Conservation (phyloP, 2,113 vertebrate genomes). For the Pteronura brasiliensis region DNA sequence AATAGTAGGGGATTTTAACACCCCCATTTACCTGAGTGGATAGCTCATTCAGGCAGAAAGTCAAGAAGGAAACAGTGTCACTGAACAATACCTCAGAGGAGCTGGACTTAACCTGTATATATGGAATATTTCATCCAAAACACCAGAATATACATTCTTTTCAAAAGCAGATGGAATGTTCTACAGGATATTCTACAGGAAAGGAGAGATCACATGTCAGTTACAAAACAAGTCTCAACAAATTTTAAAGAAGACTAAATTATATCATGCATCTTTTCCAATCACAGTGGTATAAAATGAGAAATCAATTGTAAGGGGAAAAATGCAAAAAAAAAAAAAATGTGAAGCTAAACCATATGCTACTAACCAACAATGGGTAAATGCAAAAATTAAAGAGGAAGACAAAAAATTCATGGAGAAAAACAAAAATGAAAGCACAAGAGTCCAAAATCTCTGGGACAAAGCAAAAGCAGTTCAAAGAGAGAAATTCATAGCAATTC, state of each 20-base stretch:
- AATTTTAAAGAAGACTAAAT: neutral
- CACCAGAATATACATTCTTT: neutral
- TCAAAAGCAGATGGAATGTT: neutral
- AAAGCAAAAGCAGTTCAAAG: neutral
- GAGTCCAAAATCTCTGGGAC: neutral
- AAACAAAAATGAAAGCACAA: neutral
- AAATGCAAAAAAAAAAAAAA: neutral
- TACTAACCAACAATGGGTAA: neutral
- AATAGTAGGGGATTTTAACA: neutral
- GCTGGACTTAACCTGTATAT: neutral
- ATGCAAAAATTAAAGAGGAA: neutral
- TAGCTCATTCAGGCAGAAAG: neutral
- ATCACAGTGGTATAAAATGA: neutral
- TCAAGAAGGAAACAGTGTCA: neutral
- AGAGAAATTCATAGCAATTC: neutral
- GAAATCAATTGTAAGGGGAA: neutral
- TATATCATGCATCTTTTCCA: neutral
- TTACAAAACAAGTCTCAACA: neutral
- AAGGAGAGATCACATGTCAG: neutral
- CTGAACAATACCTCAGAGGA: neutral
- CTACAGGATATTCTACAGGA: neutral
- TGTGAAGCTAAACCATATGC: neutral
- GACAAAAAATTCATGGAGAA: neutral
- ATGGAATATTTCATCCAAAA: neutral
- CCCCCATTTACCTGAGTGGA: neutral